Evolutionary conservation across 2,113 vertebrate genomes (phyloP), one percentile per base, ranked within the genome.

Genomic region (Cololabis saira): DNA sequence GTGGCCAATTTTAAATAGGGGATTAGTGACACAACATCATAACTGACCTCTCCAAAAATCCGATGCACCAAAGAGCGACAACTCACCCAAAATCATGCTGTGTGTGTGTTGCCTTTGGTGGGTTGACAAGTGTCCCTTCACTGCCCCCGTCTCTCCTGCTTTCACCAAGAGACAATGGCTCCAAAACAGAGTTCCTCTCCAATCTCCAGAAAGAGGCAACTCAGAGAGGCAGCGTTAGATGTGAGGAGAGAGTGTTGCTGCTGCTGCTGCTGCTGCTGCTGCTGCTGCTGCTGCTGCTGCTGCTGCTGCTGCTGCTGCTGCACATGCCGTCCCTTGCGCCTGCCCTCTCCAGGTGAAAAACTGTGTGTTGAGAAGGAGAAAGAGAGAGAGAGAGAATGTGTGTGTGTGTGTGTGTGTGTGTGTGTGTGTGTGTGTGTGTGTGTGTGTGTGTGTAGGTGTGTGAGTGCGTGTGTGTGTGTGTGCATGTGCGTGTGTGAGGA

Each of bases 71-170:
- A 74, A 76, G 72, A 84, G 54, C 12, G 0, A 48, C 66, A 86
- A 93, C 93, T 92, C 87, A 94, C 93, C 93, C 79, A 94, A 80
- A 89, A 94, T 93, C 93, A 94, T 94, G 81, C 62, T 88, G 71
- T 69, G 52, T 58, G 49, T 63, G 48, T 18, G 77, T 72, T 84
- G 87, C 83, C 73, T 68, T 57, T 80, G 81, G 78, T 84, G 75
- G 79, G 27, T 64, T 74, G 79, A 80, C 64, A 77, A 78, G 71
- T 69, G 79, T 49, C 86, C 61, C 76, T 74, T 77, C 33, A 50
- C 44, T 68, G 64, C 52, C 79, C 69, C 68, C 22, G 74, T 86
- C 70, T 83, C 80, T 73, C 67, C 64, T 74, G 62, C 63, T 67
- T 69, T 64, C 53, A 50, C 82, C 74, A 81, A 81, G 84, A 72